Percentiles rank a stretch among this genome's conserved stretches.
phyloP scores from a whole-genome alignment of 2,113 vertebrate genomes.

The Corythornis vintsioides region DNA sequence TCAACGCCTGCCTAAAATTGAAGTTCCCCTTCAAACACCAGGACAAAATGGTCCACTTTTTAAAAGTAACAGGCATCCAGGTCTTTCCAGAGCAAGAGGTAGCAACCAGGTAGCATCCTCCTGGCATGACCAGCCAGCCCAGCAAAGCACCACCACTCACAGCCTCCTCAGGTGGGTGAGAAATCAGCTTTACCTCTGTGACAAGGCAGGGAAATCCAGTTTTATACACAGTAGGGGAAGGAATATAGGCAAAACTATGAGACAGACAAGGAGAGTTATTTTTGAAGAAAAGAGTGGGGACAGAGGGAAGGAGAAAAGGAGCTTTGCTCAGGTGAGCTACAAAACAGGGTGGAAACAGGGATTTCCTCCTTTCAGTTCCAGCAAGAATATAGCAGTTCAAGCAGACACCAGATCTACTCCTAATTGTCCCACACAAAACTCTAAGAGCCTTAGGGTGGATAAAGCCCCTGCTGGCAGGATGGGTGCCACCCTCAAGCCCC shows the following conservation, averaged over 20 bases:
- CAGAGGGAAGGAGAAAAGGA: background rate
- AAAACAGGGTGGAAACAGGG: background rate
- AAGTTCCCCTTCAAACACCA: background rate
- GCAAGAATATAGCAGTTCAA: background rate
- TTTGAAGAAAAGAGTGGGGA: background rate
- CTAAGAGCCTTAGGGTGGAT: background rate
- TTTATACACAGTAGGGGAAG: accelerated
- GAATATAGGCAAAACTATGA: background rate
- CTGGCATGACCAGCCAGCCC: background rate
- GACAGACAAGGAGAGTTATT: background rate
- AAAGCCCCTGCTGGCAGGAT: background rate
- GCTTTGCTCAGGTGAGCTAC: background rate
- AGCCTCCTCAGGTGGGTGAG: background rate
- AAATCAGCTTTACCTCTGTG: background rate
- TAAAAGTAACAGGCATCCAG: background rate
- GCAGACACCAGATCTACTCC: background rate
- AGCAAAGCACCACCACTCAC: background rate
- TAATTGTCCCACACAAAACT: background rate
- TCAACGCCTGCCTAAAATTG: background rate
- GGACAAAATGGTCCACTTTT: background rate
- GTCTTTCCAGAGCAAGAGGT: background rate
- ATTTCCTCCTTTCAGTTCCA: background rate
- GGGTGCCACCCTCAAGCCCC: background rate
- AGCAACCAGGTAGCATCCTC: background rate
- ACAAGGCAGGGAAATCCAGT: background rate